Base-by-base conservation (phyloP, 2,113 vertebrate species). In the Atractosteus spatula region DNA sequence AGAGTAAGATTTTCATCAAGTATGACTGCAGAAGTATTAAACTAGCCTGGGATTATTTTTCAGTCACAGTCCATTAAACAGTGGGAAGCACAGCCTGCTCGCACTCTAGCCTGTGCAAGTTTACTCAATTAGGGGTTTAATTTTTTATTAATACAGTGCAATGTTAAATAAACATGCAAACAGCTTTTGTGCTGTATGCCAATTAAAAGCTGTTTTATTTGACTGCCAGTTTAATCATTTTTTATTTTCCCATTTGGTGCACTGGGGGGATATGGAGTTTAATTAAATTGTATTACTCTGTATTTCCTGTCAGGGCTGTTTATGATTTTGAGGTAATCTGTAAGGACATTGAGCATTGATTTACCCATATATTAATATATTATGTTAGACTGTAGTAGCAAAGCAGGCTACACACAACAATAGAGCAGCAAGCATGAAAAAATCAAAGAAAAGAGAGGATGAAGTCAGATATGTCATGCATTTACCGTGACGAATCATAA, bases 231-330 rank as follows among this genome's bases (percentile, higher is more conserved):
- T 79, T 78, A 78, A 83, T 77, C 74, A 73, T 77, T 66, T 71
- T 74, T 68, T 74, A 74, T 74, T 74, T 74, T 61, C 72, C 72
- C 66, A 74, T 66, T 74, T 41, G 66, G 55, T 68, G 72, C 66
- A 67, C 72, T 78, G 79, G 76, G 84, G 81, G 82, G 81, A 82
- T 85, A 69, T 77, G 68, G 69, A 80, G 82, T 68, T 55, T 83
- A 79, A 83, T 89, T 86, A 81, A 89, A 87, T 83, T 82, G 82
- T 88, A 85, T 83, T 84, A 85, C 79, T 83, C 69, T 79, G 77
- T 78, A 80, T 78, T 82, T 84, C 80, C 81, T 87, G 85, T 88
- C 85, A 85, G 81, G 76, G 76, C 71, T 71, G 62, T 84, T 89
- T 87, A 88, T 87, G 84, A 83, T 87, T 77, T 80, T 76, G 62